These are phyloP conservation scores for Julus scanicus DNA, from an alignment of 2,888 invertebrate genomes.

Conservation along the genomic window DNA sequence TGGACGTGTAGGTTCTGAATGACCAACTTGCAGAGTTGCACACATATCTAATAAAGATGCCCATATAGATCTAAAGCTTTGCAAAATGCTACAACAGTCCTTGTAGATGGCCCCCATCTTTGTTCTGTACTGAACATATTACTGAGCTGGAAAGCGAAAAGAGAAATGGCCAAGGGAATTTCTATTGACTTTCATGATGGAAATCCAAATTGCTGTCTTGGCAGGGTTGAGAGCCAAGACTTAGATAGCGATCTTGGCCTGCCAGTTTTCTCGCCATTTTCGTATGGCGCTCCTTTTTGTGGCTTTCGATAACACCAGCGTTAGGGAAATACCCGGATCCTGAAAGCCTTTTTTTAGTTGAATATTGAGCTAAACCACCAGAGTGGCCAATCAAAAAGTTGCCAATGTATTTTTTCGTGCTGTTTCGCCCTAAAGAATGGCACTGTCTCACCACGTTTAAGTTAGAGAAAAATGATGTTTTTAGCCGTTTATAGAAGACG, in stretches of 20 bases:
- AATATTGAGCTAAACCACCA: background rate
- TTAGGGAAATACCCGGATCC: background rate
- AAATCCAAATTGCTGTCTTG: background rate
- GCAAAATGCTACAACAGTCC: background rate
- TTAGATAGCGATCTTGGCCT: background rate
- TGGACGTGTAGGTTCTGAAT: too few species aligned
- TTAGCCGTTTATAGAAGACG: too few species aligned
- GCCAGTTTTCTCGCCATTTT: background rate
- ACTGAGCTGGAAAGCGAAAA: background rate
- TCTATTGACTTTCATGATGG: background rate
- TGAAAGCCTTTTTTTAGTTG: background rate
- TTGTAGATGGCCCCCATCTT: background rate
- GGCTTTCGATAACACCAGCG: background rate
- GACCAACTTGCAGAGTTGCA: too few species aligned
- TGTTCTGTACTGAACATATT: background rate
- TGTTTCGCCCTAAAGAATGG: too few species aligned
- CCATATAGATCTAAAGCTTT: background rate
- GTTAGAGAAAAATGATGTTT: too few species aligned
- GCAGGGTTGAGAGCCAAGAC: background rate
- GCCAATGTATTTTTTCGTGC: too few species aligned
- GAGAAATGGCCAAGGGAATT: background rate
- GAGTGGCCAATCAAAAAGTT: background rate
- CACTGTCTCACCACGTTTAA: too few species aligned
- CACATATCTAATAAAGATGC: too few species aligned
- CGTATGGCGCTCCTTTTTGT: background rate